Conservation (phyloP, 2,888 invertebrate genomes). For the Sinopyrophorus schimmeli region DNA sequence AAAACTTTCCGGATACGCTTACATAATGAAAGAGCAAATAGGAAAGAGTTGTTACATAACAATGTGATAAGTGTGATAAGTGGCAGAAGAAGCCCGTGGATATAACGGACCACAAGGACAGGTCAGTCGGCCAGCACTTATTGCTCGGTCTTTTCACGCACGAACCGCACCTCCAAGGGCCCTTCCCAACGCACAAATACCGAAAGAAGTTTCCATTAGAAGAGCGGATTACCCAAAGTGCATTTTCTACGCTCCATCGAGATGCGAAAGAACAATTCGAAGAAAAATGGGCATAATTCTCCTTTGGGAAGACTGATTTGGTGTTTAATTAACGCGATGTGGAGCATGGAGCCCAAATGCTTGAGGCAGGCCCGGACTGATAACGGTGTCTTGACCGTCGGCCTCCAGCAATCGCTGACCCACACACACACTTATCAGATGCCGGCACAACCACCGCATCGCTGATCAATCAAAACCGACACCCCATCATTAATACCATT, state of each 20-base stretch:
- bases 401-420: conserved; percentile 45
- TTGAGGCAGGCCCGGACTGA: conserved; percentile 51
- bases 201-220: conserved; percentile 11
- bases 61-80: conserved; percentile 12
- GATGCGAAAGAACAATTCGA: conserved; percentile 1
- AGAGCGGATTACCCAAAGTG: not conserved
- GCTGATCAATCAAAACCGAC: conserved; percentile 37
- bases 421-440: conserved; percentile 48
- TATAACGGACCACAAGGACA: conserved; percentile 51
- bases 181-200: conserved; percentile 28
- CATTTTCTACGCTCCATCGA: too few relatives aligned
- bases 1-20: too few relatives aligned
- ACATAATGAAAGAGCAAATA: too few relatives aligned
- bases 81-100: conserved; percentile 39
- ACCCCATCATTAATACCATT: conserved; percentile 33
- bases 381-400: conserved; percentile 54
- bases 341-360: conserved; percentile 44
- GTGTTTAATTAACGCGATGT: conserved; percentile 49
- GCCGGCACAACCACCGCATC: conserved; percentile 29
- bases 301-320: conserved; percentile 39
- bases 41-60: too few relatives aligned
- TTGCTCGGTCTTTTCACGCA: conserved; percentile 38
- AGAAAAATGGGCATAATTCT: conserved; percentile 31
- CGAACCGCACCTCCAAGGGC: conserved; percentile 37
- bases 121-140: conserved; percentile 51